Percentiles rank a stretch among this genome's conserved stretches.
Conservation (phyloP, 2,113 vertebrate genomes). For the Egretta garzetta region DNA sequence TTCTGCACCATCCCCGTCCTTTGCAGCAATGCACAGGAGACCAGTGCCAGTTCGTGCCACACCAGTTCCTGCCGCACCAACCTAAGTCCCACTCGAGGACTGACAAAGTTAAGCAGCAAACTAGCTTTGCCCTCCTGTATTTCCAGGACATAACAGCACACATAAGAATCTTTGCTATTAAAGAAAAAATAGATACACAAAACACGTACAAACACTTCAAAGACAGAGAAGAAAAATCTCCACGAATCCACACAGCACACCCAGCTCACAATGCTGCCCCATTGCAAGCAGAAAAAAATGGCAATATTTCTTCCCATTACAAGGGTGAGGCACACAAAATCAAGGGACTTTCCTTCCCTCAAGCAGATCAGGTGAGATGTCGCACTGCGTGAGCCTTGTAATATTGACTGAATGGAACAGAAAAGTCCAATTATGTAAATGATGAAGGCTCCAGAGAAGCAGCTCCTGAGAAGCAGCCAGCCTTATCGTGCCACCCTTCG, state of each 20-base stretch:
- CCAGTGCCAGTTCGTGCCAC: neutral
- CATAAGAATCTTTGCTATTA: neutral
- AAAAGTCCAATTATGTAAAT: conserved; percentile 67
- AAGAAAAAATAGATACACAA: neutral
- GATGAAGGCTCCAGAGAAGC: neutral
- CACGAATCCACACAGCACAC: neutral
- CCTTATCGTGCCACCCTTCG: neutral
- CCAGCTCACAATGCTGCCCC: neutral
- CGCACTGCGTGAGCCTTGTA: neutral
- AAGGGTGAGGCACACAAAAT: neutral
- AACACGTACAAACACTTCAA: neutral
- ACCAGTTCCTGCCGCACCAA: neutral
- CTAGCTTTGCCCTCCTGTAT: neutral
- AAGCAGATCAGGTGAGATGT: conserved; percentile 47
- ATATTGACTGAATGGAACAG: conserved; percentile 46
- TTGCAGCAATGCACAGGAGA: neutral
- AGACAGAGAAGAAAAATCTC: neutral
- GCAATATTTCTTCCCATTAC: conserved; percentile 18
- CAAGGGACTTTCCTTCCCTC: neutral
- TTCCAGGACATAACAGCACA: neutral
- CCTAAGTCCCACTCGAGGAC: neutral
- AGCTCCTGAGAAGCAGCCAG: conserved; percentile 34
- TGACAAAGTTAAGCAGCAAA: neutral
- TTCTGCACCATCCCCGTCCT: rapidly evolving
- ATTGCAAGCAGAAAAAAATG: neutral